A percentile compares a stretch with the other conserved stretches of the same genome.
These are phyloP conservation scores for Tipula lateralis DNA, from an alignment of 2,888 invertebrate genomes.

Conservation along the genomic window DNA sequence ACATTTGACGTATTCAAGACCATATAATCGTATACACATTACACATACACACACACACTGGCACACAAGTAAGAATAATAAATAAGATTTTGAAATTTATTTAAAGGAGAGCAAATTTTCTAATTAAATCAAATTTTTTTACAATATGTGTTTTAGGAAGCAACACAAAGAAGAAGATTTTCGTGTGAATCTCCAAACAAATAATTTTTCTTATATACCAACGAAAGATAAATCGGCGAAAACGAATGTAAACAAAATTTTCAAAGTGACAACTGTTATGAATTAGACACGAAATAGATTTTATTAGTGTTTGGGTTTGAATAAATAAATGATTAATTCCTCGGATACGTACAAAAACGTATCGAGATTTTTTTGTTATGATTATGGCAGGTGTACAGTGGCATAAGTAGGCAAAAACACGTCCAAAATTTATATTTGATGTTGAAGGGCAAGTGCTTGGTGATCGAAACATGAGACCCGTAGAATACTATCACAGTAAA, in stretches of 20 bases:
- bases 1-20: background rate
- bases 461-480: too few relatives aligned
- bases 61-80: background rate
- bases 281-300: background rate
- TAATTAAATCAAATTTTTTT: background rate
- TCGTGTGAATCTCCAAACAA: background rate
- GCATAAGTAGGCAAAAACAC: too few relatives aligned
- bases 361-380: too few relatives aligned
- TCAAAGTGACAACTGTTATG: background rate
- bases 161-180: background rate
- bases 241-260: background rate
- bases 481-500: too few relatives aligned
- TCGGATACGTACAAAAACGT: background rate
- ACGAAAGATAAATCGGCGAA: background rate
- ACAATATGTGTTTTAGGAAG: background rate
- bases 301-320: background rate
- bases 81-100: background rate
- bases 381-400: too few relatives aligned
- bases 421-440: too few relatives aligned
- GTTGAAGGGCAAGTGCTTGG: too few relatives aligned
- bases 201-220: background rate
- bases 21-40: background rate
- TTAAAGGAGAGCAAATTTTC: background rate
- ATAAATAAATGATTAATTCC: background rate
- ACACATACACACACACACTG: too few relatives aligned